phyloP scores from a whole-genome alignment of 2,888 invertebrate species.

The Cyclophora punctaria region DNA sequence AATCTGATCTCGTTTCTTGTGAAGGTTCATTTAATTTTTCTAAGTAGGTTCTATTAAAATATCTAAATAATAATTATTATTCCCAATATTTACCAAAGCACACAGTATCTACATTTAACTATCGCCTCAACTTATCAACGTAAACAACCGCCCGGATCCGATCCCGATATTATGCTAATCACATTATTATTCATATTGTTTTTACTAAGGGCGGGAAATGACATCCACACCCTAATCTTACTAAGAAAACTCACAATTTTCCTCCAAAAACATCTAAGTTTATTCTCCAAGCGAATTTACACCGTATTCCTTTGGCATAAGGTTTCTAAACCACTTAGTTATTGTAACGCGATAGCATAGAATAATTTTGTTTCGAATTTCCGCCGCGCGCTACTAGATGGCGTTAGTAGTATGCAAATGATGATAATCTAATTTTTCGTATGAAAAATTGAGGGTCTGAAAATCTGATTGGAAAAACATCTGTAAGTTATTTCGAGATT shows the following conservation, averaged over 20 bases:
- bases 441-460: slow-evolving; percentile 66
- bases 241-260: slow-evolving; percentile 38
- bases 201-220: slow-evolving; percentile 61
- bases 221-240: slow-evolving; percentile 61
- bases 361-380: slow-evolving; percentile 33
- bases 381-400: slow-evolving; percentile 55
- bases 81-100: too few relatives aligned
- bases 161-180: slow-evolving; percentile 68
- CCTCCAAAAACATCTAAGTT: slow-evolving; percentile 9
- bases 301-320: slow-evolving; percentile 16
- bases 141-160: slow-evolving; percentile 58
- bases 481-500: slow-evolving; percentile 66
- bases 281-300: background rate
- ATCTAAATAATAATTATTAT: too few relatives aligned
- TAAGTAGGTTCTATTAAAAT: too few relatives aligned
- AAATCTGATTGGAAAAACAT: slow-evolving; percentile 69
- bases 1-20: too few relatives aligned
- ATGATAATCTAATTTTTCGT: slow-evolving; percentile 62
- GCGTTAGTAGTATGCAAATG: slow-evolving; percentile 68
- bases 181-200: slow-evolving; percentile 73
- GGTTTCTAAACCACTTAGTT: slow-evolving; percentile 4
- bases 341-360: slow-evolving; percentile 9
- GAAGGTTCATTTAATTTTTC: too few relatives aligned
- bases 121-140: slow-evolving; percentile 53
- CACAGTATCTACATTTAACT: slow-evolving; percentile 28